Evolutionary conservation across 1,140 invertebrate species (phyloP).

Genomic region (Pararge aegeria): DNA sequence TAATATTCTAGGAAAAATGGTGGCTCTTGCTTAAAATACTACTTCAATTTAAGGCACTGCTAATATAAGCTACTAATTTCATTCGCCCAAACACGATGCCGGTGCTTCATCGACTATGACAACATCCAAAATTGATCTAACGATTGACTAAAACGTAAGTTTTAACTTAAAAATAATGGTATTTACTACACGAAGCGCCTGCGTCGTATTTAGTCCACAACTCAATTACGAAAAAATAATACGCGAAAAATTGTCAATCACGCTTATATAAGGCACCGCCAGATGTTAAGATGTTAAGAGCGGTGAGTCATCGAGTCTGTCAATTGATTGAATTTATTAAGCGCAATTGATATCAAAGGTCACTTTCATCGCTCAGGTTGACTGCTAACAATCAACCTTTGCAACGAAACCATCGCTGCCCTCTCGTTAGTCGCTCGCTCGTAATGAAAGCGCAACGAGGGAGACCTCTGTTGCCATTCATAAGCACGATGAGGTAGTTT

Average conservation of each 20-base stretch:
- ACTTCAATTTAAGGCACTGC: slow-evolving; percentile 23
- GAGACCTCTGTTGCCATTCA: neutral
- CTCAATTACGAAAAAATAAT: neutral
- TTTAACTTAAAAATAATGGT: neutral
- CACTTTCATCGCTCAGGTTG: neutral
- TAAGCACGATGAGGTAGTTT: slow-evolving; percentile 33
- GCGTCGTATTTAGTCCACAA: slow-evolving; percentile 7
- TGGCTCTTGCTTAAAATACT: slow-evolving; percentile 1
- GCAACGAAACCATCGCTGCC: too few relatives aligned
- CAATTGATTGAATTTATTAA: neutral
- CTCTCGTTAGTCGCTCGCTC: too few relatives aligned
- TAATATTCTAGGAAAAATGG: slow-evolving; percentile 9
- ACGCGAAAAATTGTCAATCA: neutral
- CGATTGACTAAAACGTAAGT: neutral
- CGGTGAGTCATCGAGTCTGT: too few relatives aligned
- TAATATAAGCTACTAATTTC: slow-evolving; percentile 2
- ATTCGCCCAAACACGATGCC: neutral
- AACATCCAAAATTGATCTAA: slow-evolving; percentile 4
- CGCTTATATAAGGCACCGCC: neutral
- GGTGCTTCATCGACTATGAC: slow-evolving; percentile 3
- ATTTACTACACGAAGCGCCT: neutral
- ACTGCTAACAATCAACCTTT: too few relatives aligned
- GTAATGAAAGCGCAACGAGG: too few relatives aligned
- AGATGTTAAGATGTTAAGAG: neutral
- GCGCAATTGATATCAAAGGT: neutral